phyloP scores from a whole-genome alignment of 2,797 vertebrate genomes.

The Rhinogobio ventralis region DNA sequence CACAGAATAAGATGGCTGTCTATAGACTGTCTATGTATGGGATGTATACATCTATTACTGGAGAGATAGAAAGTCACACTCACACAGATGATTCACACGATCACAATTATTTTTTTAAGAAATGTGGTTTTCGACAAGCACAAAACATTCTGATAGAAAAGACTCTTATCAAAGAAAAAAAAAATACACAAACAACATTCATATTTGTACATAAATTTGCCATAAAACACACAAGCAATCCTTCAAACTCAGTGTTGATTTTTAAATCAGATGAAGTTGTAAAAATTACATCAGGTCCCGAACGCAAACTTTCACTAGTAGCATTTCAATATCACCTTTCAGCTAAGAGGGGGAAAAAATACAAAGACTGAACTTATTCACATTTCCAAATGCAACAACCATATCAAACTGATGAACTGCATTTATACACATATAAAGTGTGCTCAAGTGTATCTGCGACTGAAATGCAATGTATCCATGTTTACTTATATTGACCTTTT shows the following conservation, averaged over 20 bases:
- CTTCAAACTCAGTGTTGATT: slow-evolving; percentile 58
- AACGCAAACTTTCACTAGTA: slow-evolving; percentile 41
- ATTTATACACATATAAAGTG: slow-evolving; percentile 32
- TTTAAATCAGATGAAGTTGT: slow-evolving; percentile 69
- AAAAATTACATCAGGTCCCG: slow-evolving; percentile 55
- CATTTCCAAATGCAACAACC: slow-evolving; percentile 80
- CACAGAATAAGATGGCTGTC: slow-evolving; percentile 76
- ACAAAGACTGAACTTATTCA: slow-evolving; percentile 79
- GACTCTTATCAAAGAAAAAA: slow-evolving; percentile 68
- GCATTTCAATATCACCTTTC: slow-evolving; percentile 35
- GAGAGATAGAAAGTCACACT: slow-evolving; percentile 59
- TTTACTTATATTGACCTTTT: slow-evolving; percentile 40
- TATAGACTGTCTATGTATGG: slow-evolving; percentile 71
- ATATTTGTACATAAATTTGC: slow-evolving; percentile 70
- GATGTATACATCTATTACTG: slow-evolving; percentile 75
- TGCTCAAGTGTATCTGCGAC: slow-evolving; percentile 14
- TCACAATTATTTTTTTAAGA: slow-evolving; percentile 66
- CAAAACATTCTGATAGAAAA: slow-evolving; percentile 74
- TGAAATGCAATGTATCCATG: slow-evolving; percentile 33
- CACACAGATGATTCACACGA: slow-evolving; percentile 63
- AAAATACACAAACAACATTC: slow-evolving; percentile 58
- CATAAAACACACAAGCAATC: slow-evolving; percentile 70
- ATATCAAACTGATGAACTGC: slow-evolving; percentile 67
- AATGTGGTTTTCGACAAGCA: slow-evolving; percentile 75
- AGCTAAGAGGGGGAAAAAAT: slow-evolving; percentile 57